Base-by-base conservation (phyloP, 2,113 vertebrate species). In the Serilophus lunatus region DNA sequence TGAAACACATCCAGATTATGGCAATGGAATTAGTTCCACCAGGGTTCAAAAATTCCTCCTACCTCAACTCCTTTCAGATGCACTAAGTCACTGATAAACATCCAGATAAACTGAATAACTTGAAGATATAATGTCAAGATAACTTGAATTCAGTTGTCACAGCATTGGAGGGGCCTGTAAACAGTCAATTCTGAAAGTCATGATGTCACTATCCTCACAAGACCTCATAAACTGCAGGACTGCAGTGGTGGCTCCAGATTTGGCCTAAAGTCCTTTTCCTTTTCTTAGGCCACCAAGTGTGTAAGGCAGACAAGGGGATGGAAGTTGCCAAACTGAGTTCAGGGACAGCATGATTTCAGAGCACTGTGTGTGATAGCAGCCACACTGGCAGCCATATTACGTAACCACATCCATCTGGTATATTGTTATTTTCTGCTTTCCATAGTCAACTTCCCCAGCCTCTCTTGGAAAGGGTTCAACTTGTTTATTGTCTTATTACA, bases 241-340 rank as follows among this genome's bases (percentile, higher is more conserved):
- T 81, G 33, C 28, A 89, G 8, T 3, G 7, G 17, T 5, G 4
- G 51, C 24, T 15, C 35, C 36, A n/a, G 19, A 54, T 23, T 35
- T 56, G 56, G 12, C 33, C 2, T 0, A 4, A 86, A 66, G 44
- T 33, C 49, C 51, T 64, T 40, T 31, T 65, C 28, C 50, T 17
- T 0, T 0, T 36, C 3, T 10, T 26, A 16, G 47, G n/a, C 16
- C 36, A 68, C 7, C 2, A 0, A 53, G 10, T 0, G 1, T 4
- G 6, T 36, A 57, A 40, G n/a, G 18, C 50, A 38, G 40, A 28
- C 17, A 56, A 38, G 20, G 3, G 15, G 35, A 35, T 35, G 12
- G 45, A 80, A 76, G 35, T 3, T 18, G 23, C 7, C 33, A 80
- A 35, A 36, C 33, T 45, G 49, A 68, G 44, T 63, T 35, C 29